Percentiles rank a stretch among this genome's conserved stretches.
Conservation (phyloP, 2,797 vertebrate genomes). For the Scleropages formosus region DNA sequence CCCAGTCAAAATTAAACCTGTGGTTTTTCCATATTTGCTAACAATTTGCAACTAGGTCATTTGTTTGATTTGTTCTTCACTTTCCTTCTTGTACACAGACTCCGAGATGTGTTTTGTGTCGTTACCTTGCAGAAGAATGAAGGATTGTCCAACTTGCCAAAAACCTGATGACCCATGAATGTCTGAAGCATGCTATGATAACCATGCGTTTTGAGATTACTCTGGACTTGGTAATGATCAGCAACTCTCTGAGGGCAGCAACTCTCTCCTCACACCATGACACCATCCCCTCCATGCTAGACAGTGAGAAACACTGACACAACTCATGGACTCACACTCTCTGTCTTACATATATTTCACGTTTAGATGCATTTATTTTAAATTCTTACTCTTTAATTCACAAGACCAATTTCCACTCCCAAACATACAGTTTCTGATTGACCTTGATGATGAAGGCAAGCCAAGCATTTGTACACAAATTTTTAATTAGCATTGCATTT, state of each 20-base stretch:
- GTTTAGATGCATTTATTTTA: neutral
- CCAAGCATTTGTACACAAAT: too few species aligned
- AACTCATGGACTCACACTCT: neutral
- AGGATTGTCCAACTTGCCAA: neutral
- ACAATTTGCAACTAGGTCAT: too few species aligned
- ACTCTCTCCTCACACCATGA: neutral
- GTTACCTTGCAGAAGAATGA: neutral
- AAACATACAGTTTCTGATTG: too few species aligned
- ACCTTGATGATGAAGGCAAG: too few species aligned
- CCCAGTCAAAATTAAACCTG: too few species aligned
- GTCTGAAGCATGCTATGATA: neutral
- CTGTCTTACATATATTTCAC: neutral
- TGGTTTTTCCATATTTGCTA: too few species aligned
- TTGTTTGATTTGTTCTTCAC: neutral
- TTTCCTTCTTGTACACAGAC: neutral
- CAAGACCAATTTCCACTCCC: neutral
- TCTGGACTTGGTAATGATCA: neutral
- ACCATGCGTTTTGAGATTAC: neutral
- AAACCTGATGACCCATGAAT: neutral
- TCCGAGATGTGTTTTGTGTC: neutral
- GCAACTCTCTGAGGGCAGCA: neutral
- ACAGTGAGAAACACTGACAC: neutral
- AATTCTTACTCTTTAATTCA: neutral
- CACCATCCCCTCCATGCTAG: neutral
- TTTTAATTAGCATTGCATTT: too few species aligned